These are phyloP conservation scores for Subacronicta megacephala DNA, from an alignment of 2,888 invertebrate species.

Conservation along the genomic window DNA sequence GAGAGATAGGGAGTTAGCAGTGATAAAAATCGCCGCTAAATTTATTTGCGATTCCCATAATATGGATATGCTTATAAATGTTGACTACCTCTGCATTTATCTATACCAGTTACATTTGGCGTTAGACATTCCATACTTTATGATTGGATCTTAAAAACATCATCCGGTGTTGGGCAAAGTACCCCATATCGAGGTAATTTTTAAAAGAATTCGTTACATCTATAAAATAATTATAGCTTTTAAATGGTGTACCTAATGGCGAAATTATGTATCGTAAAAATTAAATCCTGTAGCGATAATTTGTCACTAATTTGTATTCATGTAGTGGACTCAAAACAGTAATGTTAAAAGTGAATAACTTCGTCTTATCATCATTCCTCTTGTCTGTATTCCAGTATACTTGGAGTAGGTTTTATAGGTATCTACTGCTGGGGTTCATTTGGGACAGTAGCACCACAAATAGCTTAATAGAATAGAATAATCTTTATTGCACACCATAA, in stretches of 20 bases:
- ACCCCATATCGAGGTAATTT: slow-evolving; percentile 38
- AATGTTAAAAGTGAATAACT: no score
- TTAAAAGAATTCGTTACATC: slow-evolving; percentile 27
- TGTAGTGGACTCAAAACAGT: slow-evolving; percentile 11
- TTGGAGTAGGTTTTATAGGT: background rate
- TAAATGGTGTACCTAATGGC: slow-evolving; percentile 34
- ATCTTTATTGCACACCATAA: no score
- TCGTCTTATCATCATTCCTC: no score
- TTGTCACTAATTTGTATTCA: slow-evolving; percentile 14
- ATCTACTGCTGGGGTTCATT: no score
- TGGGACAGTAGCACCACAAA: no score
- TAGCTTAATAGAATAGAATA: no score
- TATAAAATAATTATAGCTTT: slow-evolving; percentile 41
- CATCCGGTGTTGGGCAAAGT: slow-evolving; percentile 51
- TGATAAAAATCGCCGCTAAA: no score
- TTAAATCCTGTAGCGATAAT: slow-evolving; percentile 39
- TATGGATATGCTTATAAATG: background rate
- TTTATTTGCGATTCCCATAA: background rate
- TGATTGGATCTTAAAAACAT: slow-evolving; percentile 47
- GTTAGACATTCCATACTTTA: slow-evolving; percentile 45
- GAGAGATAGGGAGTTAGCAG: no score
- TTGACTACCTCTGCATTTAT: slow-evolving; percentile 18
- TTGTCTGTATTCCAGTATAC: slow-evolving; percentile 7
- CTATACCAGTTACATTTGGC: slow-evolving; percentile 50
- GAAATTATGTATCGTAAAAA: slow-evolving; percentile 31